Evolutionary conservation across 37 sponge, comb jelly and placozoan species (phyloP), one percentile per base, ranked within the genome.

Genomic region (Diacarnus erythraeanus): DNA sequence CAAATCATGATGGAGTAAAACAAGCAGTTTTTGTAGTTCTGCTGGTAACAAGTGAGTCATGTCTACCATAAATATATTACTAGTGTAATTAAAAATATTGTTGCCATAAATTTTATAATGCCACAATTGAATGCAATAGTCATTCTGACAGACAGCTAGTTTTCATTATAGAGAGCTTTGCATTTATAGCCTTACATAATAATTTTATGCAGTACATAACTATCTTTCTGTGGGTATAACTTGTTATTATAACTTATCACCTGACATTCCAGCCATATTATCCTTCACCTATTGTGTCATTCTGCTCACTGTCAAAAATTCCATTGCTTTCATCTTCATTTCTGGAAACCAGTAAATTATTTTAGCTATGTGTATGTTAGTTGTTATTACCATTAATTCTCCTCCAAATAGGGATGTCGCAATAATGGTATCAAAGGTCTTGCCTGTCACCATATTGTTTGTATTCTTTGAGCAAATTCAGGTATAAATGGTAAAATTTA

Each of bases 1-100:
- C 79, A 12, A 68, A 83, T 23, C 77, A 75, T 0, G n/a, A n/a
- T 26, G 37, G 43, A 27, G 87, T 81, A 18, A 74, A 80, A 39
- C 73, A 76, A 27, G 39, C 67, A 8, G 38, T 75, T 12, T 63
- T 43, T 57, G 47, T 77, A 2, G 29, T 61, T n/a, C 15, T 84
- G 0, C 47, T 15, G 25, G 23, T 84, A 25, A 42, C n/a, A 36
- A 1, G 84, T 84, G 27, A 70, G 64, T 61, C 5, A 6, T 23
- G 25, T 23, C 29, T 8, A 15, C 21, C 9, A 6, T 61, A 61
- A 61, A 12, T 21, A 54, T 12, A 64, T 31, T 33, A 22, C 65
- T 17, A 59, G 63, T 76, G 38, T 65, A 64, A 40, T 27, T 57
- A 74, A 15, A 54, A 54, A 54, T 23, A 41, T 31, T 69, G 54